Evolutionary conservation across 2,888 invertebrate genomes (phyloP), one percentile per base, ranked within the genome.

Genomic region (Galerucella nymphaeae): DNA sequence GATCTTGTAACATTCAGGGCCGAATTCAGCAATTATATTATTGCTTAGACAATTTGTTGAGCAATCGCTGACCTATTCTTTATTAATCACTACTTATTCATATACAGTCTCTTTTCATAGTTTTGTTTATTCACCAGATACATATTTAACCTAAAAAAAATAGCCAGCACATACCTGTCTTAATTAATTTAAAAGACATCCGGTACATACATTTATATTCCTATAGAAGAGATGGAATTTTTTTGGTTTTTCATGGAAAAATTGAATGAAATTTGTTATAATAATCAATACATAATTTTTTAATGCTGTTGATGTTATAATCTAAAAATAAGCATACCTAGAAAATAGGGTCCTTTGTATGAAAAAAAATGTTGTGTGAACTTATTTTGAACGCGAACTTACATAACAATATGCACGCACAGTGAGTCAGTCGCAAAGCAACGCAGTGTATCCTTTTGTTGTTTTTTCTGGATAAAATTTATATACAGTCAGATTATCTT

Each of bases 1-100:
- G 55, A 65, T 69, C 58, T 59, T 70, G 62, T 58, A 66, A 14
- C 59, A 38, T 23, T 57, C 66, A 75, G 55, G 75, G 75, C 65
- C 75, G 50, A 72, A 75, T 66, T 70, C 66, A 67, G 74, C 57
- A 62, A 71, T 71, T 55, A 62, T 23, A 42, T 71, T 62, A 61
- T 45, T 55, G n/a, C 20, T 58, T 59, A 13, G 45, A 38, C 57
- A 58, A 58, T n/a, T 5, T 58, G 48, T 71, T 71, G 63, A 23
- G 67, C 30, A 71, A 71, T 63, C 55, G 18, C 8, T 16, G 38
- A 65, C 38, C 50, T 53, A 65, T 38, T 30, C 20, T 50, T 23
- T 53, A 53, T 53, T 50, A 16, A 58, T 14, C n/a, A 48, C 48
- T 1, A 48, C 48, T 48, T n/a, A n/a, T 48, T 48, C n/a, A n/a